Percentiles rank a stretch among this genome's conserved stretches.
Conservation (phyloP, 2,113 vertebrate genomes). For the Dryoscopus gambensis region DNA sequence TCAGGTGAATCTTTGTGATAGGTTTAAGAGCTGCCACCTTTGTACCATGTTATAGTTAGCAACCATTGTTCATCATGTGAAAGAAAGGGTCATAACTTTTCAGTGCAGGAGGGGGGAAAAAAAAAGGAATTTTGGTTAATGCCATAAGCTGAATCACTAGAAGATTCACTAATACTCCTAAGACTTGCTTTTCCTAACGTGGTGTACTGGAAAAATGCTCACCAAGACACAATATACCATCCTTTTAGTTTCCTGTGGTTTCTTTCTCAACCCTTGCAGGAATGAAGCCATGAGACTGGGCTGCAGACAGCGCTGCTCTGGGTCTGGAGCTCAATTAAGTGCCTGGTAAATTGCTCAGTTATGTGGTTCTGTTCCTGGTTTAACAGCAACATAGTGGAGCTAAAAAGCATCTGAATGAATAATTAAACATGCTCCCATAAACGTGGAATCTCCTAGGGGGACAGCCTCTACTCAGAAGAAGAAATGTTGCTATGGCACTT, state of each 20-base stretch:
- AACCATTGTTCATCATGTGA: background rate
- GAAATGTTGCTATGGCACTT: background rate
- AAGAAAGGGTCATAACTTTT: background rate
- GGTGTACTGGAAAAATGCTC: background rate
- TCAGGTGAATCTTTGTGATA: background rate
- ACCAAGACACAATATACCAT: background rate
- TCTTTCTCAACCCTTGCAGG: background rate
- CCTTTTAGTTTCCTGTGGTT: background rate
- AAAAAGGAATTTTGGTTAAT: background rate
- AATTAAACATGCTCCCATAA: background rate
- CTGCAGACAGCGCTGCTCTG: background rate
- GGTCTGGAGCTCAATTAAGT: background rate
- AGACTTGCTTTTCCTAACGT: background rate
- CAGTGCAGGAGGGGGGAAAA: background rate
- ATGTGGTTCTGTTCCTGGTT: background rate
- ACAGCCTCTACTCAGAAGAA: background rate
- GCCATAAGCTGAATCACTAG: background rate
- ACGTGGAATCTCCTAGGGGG: background rate
- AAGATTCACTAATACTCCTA: background rate
- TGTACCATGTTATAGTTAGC: background rate
- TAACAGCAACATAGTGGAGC: background rate
- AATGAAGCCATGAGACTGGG: background rate
- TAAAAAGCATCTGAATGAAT: conserved; percentile 6
- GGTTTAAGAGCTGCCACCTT: background rate
- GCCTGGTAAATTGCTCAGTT: background rate